Base-by-base conservation (phyloP, 2,797 vertebrate species). In the Vultur gryphus region DNA sequence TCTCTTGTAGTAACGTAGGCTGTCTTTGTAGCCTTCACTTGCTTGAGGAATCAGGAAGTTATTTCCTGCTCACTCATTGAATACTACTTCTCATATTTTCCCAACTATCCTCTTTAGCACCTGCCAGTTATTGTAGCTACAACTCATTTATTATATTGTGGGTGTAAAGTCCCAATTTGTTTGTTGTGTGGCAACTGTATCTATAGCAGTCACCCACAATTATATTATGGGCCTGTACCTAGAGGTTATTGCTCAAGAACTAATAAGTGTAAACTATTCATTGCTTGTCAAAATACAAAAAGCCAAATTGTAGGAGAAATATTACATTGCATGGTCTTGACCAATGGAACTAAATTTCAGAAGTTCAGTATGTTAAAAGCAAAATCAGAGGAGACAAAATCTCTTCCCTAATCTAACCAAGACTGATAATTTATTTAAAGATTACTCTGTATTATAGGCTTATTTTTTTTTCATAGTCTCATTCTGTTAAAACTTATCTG, bases 141-240 rank as follows among this genome's bases (percentile, higher is more conserved):
- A 70, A 72, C 67, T 83, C 25, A 31, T 73, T 92, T 55, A 66
- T 88, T 73, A 29, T 39, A 33, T 15, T 49, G 58, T 72, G 82
- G 86, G 93, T 91, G 81, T 95, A 80, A 97, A 97, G 91, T 94
- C 84, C 80, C 69, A 20, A 24, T 83, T 66, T 17, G 58, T 82
- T 91, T 95, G 83, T 95, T 91, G 72, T 58, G 69, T 87, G 79
- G 94, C 89, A 96, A 94, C 83, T 0, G 52, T 94, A 85, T 85
- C 92, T 75, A 75, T 61, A 94, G 81, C 84, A 93, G 71, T 62
- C 52, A 84, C 58, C 52, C 64, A 76, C 88, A 85, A 14, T 35
- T 73, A 39, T 11, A n/a, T 35, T 58, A 8, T 51, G 65, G 44
- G 43, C n/a, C 70, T 76, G 48, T 9, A 87, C 46, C 23, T 43